Base-by-base conservation (phyloP, 2,888 invertebrate genomes). In the Thymelicus acteon region DNA sequence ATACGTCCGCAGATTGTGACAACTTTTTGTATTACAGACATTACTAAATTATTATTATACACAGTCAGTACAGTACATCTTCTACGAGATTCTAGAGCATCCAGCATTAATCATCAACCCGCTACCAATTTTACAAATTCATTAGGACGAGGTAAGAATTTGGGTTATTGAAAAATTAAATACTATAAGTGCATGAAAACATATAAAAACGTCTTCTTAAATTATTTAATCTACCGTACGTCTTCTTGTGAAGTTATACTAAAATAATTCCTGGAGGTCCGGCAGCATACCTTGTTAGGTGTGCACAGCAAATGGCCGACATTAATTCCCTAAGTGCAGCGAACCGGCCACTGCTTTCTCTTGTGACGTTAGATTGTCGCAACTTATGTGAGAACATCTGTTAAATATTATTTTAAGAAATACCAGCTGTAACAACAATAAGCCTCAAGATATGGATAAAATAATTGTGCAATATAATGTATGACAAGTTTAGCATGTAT, bases 251-350 rank as follows among this genome's bases (percentile, higher is more conserved):
- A 37, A 65, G 54, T 49, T 48, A 49, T 39, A 65, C 63, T 65
- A 6, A 19, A 31, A 48, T 61, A 60, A 48, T 40, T 66, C 74
- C 31, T 57, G 68, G 75, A 78, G 77, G 67, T 80, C 78, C 77
- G 75, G 78, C 71, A 75, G 76, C 66, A 72, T 71, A 70, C 60
- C 67, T 49, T 40, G 52, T 52, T 40, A 73, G 76, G 73, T 62
- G 71, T 72, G 67, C 74, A 77, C 82, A 81, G 88, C 85, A 89
- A 91, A 92, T 92, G 91, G 92, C 91, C 87, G 92, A 89, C 91
- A 80, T 70, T n/a, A n/a, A n/a, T 72, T 67, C 67, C 19, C 75
- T 78, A 77, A 78, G 77, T 83, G 82, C 82, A 81, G 71, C 74
- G 77, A 71, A 76, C 75, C 74, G 77, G 70, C 76, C 75, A 78